Evolutionary conservation across 2,797 vertebrate species (phyloP).

Genomic region (Myotis findleyi): DNA sequence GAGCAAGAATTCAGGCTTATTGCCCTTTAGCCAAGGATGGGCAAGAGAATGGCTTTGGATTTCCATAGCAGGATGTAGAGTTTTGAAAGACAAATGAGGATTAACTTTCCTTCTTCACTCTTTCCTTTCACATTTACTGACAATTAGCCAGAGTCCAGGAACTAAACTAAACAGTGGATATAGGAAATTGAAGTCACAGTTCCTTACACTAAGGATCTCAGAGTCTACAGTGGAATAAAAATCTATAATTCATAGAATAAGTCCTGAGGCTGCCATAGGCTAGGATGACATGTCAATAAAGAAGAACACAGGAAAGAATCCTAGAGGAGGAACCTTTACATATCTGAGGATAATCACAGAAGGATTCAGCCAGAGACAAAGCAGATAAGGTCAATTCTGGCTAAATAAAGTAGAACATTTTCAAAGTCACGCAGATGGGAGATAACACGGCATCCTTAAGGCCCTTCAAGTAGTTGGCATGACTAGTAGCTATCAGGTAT

Average conservation of each 20-base stretch:
- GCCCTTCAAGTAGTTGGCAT: background rate
- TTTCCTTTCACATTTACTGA: conserved; percentile 17
- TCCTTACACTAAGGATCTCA: background rate
- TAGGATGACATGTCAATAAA: background rate
- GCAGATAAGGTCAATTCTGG: background rate
- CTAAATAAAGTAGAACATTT: background rate
- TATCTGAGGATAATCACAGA: background rate
- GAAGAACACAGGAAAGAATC: background rate
- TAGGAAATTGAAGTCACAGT: background rate
- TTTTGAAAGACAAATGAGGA: background rate
- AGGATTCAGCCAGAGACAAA: background rate
- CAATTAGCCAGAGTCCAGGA: background rate
- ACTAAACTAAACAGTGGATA: background rate
- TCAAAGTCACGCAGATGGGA: background rate
- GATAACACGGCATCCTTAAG: background rate
- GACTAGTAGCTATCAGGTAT: background rate
- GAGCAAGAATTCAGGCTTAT: background rate
- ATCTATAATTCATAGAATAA: background rate
- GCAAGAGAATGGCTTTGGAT: background rate
- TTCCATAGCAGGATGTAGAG: background rate
- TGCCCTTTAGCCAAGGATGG: background rate
- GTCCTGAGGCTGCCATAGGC: background rate
- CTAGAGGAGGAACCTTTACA: background rate
- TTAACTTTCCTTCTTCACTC: background rate
- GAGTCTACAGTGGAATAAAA: background rate